Evolutionary conservation across 2,797 vertebrate species (phyloP).

Genomic region (Ceryle rudis): DNA sequence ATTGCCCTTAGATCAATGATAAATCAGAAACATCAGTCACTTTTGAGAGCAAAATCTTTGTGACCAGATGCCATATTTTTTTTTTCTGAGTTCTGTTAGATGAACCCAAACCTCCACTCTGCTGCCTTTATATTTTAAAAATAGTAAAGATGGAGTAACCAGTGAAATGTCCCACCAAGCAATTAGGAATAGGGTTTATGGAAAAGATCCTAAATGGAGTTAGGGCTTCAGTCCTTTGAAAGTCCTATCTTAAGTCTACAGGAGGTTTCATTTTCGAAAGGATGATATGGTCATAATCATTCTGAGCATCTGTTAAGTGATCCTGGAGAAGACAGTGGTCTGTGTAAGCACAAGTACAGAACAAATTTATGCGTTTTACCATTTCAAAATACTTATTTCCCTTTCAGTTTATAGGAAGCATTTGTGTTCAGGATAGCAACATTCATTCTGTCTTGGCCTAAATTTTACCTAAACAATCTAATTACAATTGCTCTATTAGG

Average conservation of each 20-base stretch:
- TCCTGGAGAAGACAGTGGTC: background rate
- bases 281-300: background rate
- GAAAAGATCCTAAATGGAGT: background rate
- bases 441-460: background rate
- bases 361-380: background rate
- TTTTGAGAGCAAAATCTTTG: background rate
- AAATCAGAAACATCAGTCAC: background rate
- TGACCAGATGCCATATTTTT: background rate
- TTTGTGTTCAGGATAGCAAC: background rate
- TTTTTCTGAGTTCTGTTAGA: background rate
- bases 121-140: background rate
- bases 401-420: background rate
- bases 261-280: background rate
- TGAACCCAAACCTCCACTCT: background rate
- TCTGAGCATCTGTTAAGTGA: background rate
- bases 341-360: background rate
- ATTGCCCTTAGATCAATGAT: background rate
- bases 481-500: background rate
- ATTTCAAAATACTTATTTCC: background rate
- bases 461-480: background rate
- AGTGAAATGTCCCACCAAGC: background rate
- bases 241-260: background rate
- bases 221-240: background rate
- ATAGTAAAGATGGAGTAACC: background rate
- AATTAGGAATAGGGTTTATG: background rate